Percentiles rank a stretch among this genome's conserved stretches.
phyloP scores from a whole-genome alignment of 2,113 vertebrate species.

The Numenius arquata region DNA sequence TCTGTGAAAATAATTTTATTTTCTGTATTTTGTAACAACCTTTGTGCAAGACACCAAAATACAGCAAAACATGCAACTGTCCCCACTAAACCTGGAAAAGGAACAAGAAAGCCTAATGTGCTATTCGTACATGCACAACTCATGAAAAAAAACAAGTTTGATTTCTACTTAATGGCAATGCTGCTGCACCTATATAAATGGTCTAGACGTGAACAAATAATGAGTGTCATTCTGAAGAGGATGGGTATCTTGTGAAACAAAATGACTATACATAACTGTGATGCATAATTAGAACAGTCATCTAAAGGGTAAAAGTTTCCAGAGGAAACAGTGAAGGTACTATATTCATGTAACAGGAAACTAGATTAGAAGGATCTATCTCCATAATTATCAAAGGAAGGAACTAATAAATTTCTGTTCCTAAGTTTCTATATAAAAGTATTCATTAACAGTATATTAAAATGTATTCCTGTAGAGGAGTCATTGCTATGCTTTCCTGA shows the following conservation, averaged over 20 bases:
- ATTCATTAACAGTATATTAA: slow-evolving; percentile 9
- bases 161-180: neutral
- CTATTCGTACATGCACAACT: neutral
- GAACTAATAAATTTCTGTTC: slow-evolving; percentile 22
- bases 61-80: neutral
- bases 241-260: neutral
- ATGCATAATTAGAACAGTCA: neutral
- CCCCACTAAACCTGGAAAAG: neutral
- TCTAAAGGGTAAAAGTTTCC: slow-evolving; percentile 7
- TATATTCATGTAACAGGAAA: slow-evolving; percentile 21
- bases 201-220: neutral
- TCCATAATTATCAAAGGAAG: slow-evolving; percentile 41
- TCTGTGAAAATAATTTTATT: neutral
- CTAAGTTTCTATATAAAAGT: neutral
- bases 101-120: neutral
- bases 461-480: neutral
- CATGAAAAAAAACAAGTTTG: neutral
- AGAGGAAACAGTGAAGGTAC: neutral
- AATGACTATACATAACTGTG: neutral
- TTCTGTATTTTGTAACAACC: neutral
- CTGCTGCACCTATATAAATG: neutral
- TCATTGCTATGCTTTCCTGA: neutral
- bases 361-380: neutral
- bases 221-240: neutral
- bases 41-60: neutral